These are phyloP conservation scores for Plagodis dolabraria DNA, from an alignment of 2,888 invertebrate genomes.

Conservation along the genomic window DNA sequence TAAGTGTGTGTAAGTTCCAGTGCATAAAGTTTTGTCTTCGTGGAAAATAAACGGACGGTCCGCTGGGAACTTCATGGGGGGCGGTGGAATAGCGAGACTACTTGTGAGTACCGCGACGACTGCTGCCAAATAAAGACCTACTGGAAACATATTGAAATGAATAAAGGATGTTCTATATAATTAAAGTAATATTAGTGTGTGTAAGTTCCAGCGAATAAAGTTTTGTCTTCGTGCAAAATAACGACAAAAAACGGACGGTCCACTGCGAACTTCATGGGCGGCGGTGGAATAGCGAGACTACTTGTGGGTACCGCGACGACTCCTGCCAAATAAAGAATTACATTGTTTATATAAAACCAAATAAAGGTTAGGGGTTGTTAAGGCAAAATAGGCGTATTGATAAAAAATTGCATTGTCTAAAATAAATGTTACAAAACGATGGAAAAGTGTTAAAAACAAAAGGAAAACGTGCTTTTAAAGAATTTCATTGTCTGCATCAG, in stretches of 20 bases:
- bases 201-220: constrained; percentile 30
- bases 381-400: too few species aligned
- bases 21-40: too few species aligned
- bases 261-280: constrained; percentile 14
- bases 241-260: constrained; percentile 33
- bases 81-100: constrained; percentile 19
- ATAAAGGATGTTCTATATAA: neutral
- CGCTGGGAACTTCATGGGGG: constrained; percentile 29
- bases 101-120: too few species aligned
- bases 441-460: too few species aligned
- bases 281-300: constrained; percentile 1
- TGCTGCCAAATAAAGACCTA: neutral
- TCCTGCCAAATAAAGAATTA: constrained; percentile 3
- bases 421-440: too few species aligned
- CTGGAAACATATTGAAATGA: neutral
- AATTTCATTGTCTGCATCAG: too few species aligned
- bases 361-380: too few species aligned
- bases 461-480: too few species aligned
- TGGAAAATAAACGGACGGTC: constrained; percentile 41
- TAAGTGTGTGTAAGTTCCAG: too few species aligned
- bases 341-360: too few species aligned
- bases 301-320: constrained; percentile 1
- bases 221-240: constrained; percentile 32
- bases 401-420: too few species aligned
- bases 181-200: constrained; percentile 12